phyloP scores from a whole-genome alignment of 2,113 vertebrate species.

The Corythoichthys intestinalis region DNA sequence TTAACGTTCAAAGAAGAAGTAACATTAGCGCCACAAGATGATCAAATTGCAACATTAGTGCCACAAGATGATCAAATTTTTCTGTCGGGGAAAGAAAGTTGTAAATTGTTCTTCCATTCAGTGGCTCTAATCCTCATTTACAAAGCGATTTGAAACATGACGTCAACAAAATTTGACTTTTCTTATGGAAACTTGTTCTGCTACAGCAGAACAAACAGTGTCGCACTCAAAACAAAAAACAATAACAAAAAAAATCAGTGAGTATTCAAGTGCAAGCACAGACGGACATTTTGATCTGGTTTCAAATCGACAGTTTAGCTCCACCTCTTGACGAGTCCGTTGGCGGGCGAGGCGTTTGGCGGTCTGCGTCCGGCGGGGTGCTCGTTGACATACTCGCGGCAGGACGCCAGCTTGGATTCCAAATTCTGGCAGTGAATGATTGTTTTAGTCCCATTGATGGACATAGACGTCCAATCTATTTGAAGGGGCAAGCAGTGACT shows the following conservation, averaged over 20 bases:
- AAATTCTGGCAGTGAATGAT: constrained; percentile 70
- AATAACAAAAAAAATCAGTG: background rate
- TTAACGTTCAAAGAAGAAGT: background rate
- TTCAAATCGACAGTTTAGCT: constrained; percentile 87
- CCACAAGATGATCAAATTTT: background rate
- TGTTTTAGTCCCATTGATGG: background rate
- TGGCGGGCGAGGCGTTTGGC: constrained; percentile 53
- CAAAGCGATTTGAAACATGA: background rate
- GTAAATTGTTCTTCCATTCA: too few species aligned
- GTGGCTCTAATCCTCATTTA: background rate
- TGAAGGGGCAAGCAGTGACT: too few species aligned
- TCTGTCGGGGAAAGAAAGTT: too few species aligned
- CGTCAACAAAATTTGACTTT: background rate
- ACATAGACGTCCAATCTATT: too few species aligned
- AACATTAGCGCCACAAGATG: background rate
- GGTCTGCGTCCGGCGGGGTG: constrained; percentile 90
- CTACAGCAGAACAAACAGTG: background rate
- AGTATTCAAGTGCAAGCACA: constrained; percentile 47
- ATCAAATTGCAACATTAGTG: background rate
- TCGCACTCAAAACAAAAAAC: background rate
- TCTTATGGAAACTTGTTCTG: background rate
- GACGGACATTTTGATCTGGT: constrained; percentile 5
- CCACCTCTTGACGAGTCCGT: constrained; percentile 75
- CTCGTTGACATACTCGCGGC: constrained; percentile 96
- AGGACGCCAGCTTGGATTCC: constrained; percentile 95